phyloP scores from a whole-genome alignment of 2,113 vertebrate species.

The Symphodus melops region DNA sequence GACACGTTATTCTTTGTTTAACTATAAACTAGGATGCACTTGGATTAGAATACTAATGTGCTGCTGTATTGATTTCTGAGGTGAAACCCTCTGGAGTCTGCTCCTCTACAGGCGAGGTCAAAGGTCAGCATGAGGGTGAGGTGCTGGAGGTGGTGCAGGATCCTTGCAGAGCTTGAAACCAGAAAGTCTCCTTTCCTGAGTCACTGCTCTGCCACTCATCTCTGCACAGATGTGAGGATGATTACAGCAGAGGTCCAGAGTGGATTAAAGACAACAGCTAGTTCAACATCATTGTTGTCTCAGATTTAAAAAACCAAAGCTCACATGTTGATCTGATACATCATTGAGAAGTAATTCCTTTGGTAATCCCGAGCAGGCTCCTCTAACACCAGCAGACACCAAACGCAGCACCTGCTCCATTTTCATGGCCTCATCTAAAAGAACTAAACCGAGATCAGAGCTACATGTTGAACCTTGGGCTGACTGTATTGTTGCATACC shows the following conservation, averaged over 20 bases:
- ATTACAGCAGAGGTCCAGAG: slow-evolving; percentile 11
- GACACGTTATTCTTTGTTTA: neutral
- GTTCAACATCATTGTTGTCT: neutral
- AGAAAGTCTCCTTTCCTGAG: neutral
- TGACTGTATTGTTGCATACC: too few relatives aligned
- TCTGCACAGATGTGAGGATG: slow-evolving; percentile 36
- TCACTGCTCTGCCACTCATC: neutral
- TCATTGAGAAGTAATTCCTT: neutral
- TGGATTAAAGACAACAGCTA: slow-evolving; percentile 35
- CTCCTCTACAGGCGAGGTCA: neutral
- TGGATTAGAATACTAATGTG: slow-evolving; percentile 19
- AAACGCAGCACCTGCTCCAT: too few relatives aligned
- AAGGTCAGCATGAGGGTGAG: neutral
- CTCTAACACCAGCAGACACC: too few relatives aligned
- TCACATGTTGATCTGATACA: slow-evolving; percentile 5
- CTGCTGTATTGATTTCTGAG: slow-evolving; percentile 14
- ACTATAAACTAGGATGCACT: neutral
- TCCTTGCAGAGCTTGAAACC: neutral
- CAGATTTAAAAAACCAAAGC: neutral
- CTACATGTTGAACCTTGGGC: too few relatives aligned
- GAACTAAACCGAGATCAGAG: too few relatives aligned
- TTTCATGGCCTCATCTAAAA: too few relatives aligned
- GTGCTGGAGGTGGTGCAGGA: neutral
- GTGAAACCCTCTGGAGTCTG: neutral
- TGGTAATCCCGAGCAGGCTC: too few relatives aligned